Evolutionary conservation across 2,797 vertebrate species (phyloP), one percentile per base, ranked within the genome.

Genomic region (Sternarchorhynchus goeldii): DNA sequence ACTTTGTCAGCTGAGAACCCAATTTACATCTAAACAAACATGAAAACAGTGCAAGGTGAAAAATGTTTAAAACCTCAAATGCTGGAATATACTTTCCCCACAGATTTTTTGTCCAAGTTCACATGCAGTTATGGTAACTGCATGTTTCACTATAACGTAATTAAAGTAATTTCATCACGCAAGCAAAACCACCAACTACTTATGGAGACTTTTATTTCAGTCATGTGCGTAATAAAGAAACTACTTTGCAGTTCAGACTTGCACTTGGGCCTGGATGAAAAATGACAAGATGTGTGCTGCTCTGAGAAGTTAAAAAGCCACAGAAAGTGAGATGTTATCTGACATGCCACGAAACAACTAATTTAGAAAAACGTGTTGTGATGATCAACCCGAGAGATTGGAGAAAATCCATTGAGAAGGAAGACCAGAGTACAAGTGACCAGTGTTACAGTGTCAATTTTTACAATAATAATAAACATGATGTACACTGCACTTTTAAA

Each of bases 151-250:
- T 41, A 10, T 10, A 41, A 10, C 10, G 39, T 41, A 60, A 8
- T 29, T 60, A 14, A 12, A 31, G 32, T 3, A 5, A 20, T 17
- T 41, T 36, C 14, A 17, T 8, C 2, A 57, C 10, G 20, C 36
- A 39, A 20, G 29, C 5, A 14, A 72, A 20, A 67, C 4, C 25
- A 25, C 25, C n/a, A 2, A 4, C 7, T 21, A 41, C 21, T 20
- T 17, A 16, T 21, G 4, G 6, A n/a, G 63, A 57, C 32, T 25
- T 29, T n/a, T 29, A 8, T n/a, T 31, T 39, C 17, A 21, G n/a
- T 62, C 59, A 36, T 20, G n/a, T 4, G 4, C 53, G 53, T 57
- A 8, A 73, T 69, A 73, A 73, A 76, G 63, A 67, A 73, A 55
- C 45, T 31, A 31, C 12, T 69, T 34, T 7, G 25, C 3, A 63